Conservation (phyloP, 2,797 vertebrate genomes). For the Sarcoramphus papa region DNA sequence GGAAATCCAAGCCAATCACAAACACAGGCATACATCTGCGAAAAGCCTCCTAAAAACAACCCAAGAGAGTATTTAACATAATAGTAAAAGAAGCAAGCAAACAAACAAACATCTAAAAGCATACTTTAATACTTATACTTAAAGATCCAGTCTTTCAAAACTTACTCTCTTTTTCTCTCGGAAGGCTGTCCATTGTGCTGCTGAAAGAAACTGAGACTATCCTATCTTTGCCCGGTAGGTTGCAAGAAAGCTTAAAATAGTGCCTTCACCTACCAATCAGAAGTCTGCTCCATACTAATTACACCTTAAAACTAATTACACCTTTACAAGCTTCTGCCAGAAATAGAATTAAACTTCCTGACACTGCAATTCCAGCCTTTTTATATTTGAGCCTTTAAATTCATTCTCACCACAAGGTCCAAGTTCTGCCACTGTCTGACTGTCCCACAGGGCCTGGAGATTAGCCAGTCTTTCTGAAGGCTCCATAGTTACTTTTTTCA, state of each 20-base stretch:
- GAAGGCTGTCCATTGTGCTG: not conserved
- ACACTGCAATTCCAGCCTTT: slow-evolving; percentile 29
- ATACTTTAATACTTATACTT: not conserved
- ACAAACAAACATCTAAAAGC: not conserved
- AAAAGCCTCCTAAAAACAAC: slow-evolving; percentile 87
- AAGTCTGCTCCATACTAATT: slow-evolving; percentile 53
- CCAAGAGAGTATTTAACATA: not conserved
- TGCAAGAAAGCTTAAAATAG: slow-evolving; percentile 53
- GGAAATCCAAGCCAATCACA: slow-evolving; percentile 95
- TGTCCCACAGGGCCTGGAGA: slow-evolving; percentile 91
- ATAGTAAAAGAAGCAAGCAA: not conserved
- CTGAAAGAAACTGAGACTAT: not conserved
- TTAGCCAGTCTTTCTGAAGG: slow-evolving; percentile 85
- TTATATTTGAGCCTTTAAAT: slow-evolving; percentile 37
- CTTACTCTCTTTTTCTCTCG: not conserved
- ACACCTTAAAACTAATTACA: slow-evolving; percentile 71
- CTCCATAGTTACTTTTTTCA: slow-evolving; percentile 94
- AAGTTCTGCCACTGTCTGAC: slow-evolving; percentile 86
- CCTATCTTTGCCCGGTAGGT: not conserved
- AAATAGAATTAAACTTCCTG: slow-evolving; percentile 61
- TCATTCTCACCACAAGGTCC: slow-evolving; percentile 89
- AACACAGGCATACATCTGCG: slow-evolving; percentile 94
- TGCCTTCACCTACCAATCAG: slow-evolving; percentile 46
- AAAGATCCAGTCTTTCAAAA: not conserved
- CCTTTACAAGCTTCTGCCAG: slow-evolving; percentile 40